Conservation (phyloP, 2,113 vertebrate genomes). For the Eclectus roratus region DNA sequence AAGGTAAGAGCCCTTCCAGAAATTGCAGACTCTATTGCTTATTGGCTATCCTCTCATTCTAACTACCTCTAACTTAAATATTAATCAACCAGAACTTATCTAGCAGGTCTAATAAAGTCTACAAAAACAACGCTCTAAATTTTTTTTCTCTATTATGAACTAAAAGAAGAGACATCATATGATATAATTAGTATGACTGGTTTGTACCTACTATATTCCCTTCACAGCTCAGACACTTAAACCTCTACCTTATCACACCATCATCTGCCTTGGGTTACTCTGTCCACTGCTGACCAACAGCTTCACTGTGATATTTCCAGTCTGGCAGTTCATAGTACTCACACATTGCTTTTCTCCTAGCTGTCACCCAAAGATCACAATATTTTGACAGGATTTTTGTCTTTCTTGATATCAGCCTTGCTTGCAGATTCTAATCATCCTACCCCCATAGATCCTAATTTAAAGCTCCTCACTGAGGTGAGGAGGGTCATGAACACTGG, state of each 20-base stretch:
- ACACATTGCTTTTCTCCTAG: background rate
- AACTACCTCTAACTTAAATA: background rate
- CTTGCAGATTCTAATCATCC: background rate
- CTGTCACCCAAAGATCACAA: background rate
- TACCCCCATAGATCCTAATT: background rate
- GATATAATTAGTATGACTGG: background rate
- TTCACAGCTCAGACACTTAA: background rate
- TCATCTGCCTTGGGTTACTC: accelerated
- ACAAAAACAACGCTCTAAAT: background rate
- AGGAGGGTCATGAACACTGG: background rate
- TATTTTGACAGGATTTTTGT: background rate
- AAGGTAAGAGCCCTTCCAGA: background rate
- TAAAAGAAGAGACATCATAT: background rate
- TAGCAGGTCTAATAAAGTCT: background rate
- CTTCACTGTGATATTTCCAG: background rate
- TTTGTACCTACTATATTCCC: background rate
- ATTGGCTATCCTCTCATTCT: background rate
- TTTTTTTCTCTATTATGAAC: background rate
- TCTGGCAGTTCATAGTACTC: background rate
- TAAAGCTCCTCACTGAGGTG: background rate
- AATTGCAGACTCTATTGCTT: background rate
- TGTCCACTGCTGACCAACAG: background rate
- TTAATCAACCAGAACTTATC: background rate
- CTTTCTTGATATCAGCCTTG: background rate
- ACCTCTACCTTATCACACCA: background rate